Conservation (phyloP, 2,888 invertebrate species). For the Embidobia sp. region DNA sequence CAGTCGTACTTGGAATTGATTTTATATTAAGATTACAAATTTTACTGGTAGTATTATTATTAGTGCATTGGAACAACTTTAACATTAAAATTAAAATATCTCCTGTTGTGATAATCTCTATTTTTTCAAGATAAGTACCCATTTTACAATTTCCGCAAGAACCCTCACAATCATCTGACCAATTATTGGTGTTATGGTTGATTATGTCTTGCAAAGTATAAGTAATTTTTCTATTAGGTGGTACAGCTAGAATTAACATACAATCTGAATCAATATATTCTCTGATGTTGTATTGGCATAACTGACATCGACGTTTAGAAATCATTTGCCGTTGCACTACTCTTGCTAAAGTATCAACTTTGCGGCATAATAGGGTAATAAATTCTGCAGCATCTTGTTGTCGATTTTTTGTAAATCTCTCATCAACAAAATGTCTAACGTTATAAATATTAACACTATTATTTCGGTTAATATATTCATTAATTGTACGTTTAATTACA, state of each 20-base stretch:
- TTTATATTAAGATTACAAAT: slow-evolving; percentile 1
- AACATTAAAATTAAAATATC: not conserved
- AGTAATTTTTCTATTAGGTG: not conserved
- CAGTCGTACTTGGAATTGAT: not conserved
- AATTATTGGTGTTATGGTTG: not conserved
- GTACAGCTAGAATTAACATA: not conserved
- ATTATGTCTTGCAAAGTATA: not conserved
- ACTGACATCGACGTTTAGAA: not conserved
- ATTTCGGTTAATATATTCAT: not conserved
- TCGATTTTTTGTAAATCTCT: not conserved
- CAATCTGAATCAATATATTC: too few species aligned
- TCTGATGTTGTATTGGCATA: not conserved
- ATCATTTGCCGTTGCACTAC: not conserved
- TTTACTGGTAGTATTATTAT: not conserved
- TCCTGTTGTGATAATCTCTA: not conserved
- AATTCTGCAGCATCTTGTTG: not conserved
- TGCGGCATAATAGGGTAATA: not conserved
- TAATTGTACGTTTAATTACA: not conserved
- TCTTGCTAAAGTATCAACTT: not conserved
- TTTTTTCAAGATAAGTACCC: not conserved
- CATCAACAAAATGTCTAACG: slow-evolving; percentile 1
- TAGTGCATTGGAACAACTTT: slow-evolving; percentile 13
- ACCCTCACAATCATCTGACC: not conserved
- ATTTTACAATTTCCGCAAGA: not conserved
- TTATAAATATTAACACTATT: not conserved